phyloP scores from a whole-genome alignment of 2,888 invertebrate genomes.

The Chrysodeixis includens region DNA sequence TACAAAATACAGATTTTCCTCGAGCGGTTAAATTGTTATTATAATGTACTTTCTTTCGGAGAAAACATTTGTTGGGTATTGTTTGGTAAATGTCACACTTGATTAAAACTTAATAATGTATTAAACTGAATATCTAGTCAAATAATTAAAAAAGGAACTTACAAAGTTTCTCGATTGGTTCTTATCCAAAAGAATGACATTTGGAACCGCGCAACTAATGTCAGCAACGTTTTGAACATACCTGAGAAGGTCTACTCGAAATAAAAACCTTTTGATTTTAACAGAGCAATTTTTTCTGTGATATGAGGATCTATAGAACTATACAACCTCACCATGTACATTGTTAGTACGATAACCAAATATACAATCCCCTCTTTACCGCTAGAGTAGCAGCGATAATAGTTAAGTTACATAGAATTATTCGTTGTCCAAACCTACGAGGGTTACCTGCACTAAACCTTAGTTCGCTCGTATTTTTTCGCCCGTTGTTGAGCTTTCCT shows the following conservation, averaged over 20 bases:
- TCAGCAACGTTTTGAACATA: no score
- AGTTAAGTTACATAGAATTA: slow-evolving; percentile 33
- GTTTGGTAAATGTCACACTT: not conserved
- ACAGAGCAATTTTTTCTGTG: no score
- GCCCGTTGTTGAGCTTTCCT: slow-evolving; percentile 16
- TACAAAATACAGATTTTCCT: not conserved
- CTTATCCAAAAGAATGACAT: no score
- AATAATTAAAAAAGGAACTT: no score
- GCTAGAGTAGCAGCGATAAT: not conserved
- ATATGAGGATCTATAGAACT: no score
- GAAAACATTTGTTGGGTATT: not conserved
- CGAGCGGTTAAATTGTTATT: not conserved
- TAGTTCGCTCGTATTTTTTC: slow-evolving; percentile 32
- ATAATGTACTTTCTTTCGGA: not conserved
- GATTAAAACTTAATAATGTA: not conserved
- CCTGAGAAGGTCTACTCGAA: no score
- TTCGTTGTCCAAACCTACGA: slow-evolving; percentile 18
- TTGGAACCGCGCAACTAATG: no score
- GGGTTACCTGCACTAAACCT: slow-evolving; percentile 18
- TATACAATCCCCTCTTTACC: not conserved
- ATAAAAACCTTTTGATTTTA: no score
- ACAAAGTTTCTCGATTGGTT: no score
- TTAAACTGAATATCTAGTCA: not conserved
- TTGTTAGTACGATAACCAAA: not conserved
- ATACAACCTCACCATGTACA: no score